Evolutionary conservation across 2,113 vertebrate genomes (phyloP).

Genomic region (Psilopsiagon aymara): DNA sequence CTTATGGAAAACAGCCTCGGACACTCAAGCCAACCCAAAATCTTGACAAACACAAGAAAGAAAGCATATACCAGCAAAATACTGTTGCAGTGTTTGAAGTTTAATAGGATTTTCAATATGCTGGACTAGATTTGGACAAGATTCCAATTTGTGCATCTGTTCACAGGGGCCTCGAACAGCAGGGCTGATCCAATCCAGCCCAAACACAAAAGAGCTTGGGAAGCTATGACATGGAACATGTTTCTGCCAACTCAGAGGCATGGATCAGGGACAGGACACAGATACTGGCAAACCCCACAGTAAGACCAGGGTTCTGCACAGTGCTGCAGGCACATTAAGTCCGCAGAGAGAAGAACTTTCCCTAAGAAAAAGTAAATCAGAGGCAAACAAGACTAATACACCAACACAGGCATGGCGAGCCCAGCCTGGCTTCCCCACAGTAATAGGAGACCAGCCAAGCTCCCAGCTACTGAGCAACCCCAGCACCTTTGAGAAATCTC

Average conservation of each 20-base stretch:
- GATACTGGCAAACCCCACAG: background rate
- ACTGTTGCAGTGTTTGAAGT: accelerated
- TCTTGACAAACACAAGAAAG: background rate
- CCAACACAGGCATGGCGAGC: accelerated
- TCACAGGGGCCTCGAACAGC: accelerated
- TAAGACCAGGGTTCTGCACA: background rate
- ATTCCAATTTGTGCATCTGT: background rate
- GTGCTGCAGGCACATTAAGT: accelerated
- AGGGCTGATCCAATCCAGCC: background rate
- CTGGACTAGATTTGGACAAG: background rate
- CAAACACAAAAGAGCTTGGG: accelerated
- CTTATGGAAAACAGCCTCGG: background rate
- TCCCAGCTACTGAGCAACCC: background rate
- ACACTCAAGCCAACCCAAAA: background rate
- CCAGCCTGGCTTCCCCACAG: background rate
- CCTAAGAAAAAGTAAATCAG: background rate
- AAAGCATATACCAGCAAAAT: background rate
- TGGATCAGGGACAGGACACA: background rate
- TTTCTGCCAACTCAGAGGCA: accelerated
- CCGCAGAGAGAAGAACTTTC: background rate
- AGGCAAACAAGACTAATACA: background rate
- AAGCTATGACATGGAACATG: accelerated
- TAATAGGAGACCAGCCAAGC: background rate
- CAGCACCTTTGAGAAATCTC: background rate
- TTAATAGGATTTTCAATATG: background rate